A percentile compares a stretch with the other conserved stretches of the same genome.
phyloP scores from a whole-genome alignment of 2,888 invertebrate genomes.

The Eledona agricola region DNA sequence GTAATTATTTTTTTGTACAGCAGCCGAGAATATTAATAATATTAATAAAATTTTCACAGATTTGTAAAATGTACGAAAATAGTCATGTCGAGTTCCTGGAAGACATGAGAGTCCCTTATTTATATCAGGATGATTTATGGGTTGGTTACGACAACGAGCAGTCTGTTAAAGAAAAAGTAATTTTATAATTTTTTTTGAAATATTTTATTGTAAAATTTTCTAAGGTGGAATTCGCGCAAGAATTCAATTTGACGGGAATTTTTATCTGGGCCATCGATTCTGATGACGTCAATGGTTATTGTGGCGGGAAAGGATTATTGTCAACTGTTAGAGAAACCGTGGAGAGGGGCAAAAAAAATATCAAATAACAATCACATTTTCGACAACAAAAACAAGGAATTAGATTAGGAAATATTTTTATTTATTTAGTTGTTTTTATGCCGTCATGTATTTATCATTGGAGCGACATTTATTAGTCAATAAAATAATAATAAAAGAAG shows the following conservation, averaged over 20 bases:
- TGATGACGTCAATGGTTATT: constrained; percentile 45
- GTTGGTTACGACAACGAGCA: constrained; percentile 43
- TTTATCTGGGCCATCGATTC: constrained; percentile 46
- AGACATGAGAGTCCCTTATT: constrained; percentile 42
- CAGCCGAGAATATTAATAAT: neutral
- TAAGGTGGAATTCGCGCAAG: constrained; percentile 41
- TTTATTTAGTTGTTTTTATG: no score
- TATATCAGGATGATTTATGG: constrained; percentile 41
- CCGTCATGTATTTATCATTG: no score
- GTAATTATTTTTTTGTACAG: constrained; percentile 2
- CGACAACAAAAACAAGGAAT: no score
- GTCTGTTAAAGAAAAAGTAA: constrained; percentile 36
- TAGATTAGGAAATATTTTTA: no score
- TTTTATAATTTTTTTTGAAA: neutral
- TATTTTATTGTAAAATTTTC: no score
- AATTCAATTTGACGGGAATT: constrained; percentile 42
- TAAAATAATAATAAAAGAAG: no score
- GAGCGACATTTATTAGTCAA: no score
- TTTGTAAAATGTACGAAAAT: constrained; percentile 38
- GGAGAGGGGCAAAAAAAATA: no score
- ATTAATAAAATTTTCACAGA: constrained; percentile 3
- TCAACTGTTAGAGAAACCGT: no score
- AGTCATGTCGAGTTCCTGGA: no score
- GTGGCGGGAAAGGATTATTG: constrained; percentile 44
- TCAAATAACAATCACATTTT: no score